Base-by-base conservation (phyloP, 2,797 vertebrate species). In the Fistularia tabacaria region DNA sequence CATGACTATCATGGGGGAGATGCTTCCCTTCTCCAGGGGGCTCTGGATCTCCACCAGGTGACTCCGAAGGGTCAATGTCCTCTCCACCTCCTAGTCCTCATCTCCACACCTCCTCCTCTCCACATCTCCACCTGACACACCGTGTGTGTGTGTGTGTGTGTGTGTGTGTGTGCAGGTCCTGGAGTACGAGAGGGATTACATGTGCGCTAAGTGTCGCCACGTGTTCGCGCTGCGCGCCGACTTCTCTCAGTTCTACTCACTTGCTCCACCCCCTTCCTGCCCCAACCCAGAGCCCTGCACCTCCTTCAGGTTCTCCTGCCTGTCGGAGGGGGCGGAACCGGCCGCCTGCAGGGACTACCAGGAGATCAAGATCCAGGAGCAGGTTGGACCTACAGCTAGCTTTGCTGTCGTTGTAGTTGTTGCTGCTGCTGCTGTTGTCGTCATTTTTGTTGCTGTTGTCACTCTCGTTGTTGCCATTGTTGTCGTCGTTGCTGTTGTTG, bases 361-460 rank as follows among this genome's bases (percentile, higher is more conserved):
- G 81, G 96, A 99, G 87, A 94, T 98, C 63, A 98, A 98, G 87
- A 95, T 98, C 65, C 97, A 98, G 56, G 96, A 98, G 66, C 96
- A 99, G 85, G 97, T 98, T 69, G 66, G 58, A 7, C 10, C 13
- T 1, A 39, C 44, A 1, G 42, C 39, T 5, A 25, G 25, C 25
- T 25, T 25, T 25, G 2, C 5, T 25, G 25, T 25, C 5, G 25
- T 25, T 25, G 25, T 25, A 3, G 25, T 25, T 25, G 25, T 25
- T 25, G 25, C 5, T 25, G 25, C 5, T 5, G 8, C 7, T 8
- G 8, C 7, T 40, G 39, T n/a, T n/a, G n/a, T n/a, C n/a, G n/a
- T n/a, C n/a, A n/a, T n/a, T n/a, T n/a, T n/a, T n/a, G n/a, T n/a
- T n/a, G n/a, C n/a, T n/a, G n/a, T n/a, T n/a, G n/a, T n/a, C n/a